Percentiles rank a stretch among this genome's conserved stretches.
phyloP scores from a whole-genome alignment of 2,797 vertebrate genomes.

The Antrozous pallidus region DNA sequence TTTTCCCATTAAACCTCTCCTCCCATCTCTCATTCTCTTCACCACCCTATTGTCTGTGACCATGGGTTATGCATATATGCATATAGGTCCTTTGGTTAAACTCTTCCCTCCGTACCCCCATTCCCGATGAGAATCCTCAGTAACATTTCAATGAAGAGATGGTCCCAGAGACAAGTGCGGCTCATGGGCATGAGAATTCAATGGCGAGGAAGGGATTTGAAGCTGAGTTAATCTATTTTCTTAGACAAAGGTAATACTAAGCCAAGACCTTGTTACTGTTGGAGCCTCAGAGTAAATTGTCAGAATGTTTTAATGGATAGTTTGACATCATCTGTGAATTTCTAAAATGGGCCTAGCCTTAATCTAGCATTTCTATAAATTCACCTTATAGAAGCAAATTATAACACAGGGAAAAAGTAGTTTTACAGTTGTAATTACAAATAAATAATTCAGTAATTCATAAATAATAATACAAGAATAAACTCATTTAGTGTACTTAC shows the following conservation, averaged over 20 bases:
- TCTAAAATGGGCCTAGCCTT: background rate
- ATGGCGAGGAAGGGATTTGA: accelerated
- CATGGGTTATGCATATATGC: too few relatives aligned
- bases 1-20: too few relatives aligned
- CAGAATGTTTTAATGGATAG: background rate
- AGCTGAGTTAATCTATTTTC: background rate
- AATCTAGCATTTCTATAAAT: background rate
- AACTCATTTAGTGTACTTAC: background rate
- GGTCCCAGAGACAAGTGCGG: background rate
- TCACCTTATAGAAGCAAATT: background rate
- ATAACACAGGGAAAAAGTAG: background rate
- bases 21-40: too few relatives aligned
- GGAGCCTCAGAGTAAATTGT: too few relatives aligned
- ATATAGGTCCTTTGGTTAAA: too few relatives aligned
- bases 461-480: background rate
- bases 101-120: too few relatives aligned
- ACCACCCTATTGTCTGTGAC: too few relatives aligned
- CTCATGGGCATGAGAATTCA: accelerated
- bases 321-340: background rate
- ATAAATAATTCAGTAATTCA: background rate
- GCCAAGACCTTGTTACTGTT: background rate
- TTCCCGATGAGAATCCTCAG: too few relatives aligned
- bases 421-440: too few relatives aligned
- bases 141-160: too few relatives aligned
- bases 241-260: background rate